Evolutionary conservation across 2,888 invertebrate genomes (phyloP).

Genomic region (Chaitophorus viminalis): DNA sequence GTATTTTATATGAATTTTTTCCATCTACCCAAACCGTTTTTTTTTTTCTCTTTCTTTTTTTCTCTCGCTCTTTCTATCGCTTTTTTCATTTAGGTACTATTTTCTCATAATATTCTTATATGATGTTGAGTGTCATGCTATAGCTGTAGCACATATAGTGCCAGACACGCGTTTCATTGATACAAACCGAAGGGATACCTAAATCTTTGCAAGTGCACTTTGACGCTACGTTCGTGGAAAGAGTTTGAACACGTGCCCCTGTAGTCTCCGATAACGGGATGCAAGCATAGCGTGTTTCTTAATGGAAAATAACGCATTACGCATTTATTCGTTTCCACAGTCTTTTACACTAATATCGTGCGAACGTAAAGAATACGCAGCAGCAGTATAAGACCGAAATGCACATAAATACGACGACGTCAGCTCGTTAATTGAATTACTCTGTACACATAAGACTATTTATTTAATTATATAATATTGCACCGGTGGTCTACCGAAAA

Average conservation of each 20-base stretch:
- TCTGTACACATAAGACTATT: no score
- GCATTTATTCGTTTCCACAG: background rate
- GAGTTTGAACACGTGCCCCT: background rate
- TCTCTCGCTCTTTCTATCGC: no score
- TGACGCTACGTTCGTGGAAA: background rate
- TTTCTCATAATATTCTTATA: background rate
- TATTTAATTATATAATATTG: background rate
- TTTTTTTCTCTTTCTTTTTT: background rate
- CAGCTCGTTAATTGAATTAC: no score
- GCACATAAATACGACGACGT: no score
- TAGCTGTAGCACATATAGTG: background rate
- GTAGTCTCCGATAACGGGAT: no score
- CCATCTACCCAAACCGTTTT: background rate
- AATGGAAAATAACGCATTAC: background rate
- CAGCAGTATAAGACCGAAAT: no score
- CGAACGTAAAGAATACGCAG: background rate
- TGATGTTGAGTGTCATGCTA: background rate
- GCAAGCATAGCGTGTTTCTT: background rate
- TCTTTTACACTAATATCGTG: background rate
- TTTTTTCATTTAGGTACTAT: background rate
- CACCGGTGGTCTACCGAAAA: background rate
- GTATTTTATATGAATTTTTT: background rate
- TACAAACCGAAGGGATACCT: background rate
- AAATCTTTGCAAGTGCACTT: background rate
- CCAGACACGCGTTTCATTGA: background rate